Evolutionary conservation across 1,140 invertebrate genomes (phyloP).

Genomic region (Anthonomus grandis): DNA sequence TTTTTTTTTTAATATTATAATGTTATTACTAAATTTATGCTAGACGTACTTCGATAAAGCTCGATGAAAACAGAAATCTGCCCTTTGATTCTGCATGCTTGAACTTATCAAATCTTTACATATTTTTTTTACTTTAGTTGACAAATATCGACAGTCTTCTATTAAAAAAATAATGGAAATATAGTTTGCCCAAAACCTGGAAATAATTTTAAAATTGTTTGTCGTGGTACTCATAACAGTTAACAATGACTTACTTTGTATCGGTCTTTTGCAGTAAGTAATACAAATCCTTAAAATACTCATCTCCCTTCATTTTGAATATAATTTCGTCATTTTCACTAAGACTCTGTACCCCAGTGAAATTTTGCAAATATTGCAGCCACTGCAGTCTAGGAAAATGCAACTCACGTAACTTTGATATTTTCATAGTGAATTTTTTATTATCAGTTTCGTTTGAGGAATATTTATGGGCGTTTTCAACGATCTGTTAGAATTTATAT

Average conservation of each 20-base stretch:
- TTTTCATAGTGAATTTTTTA: too few relatives aligned
- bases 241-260: conserved; percentile 13
- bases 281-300: conserved; percentile 23
- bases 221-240: too few relatives aligned
- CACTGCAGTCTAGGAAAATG: too few relatives aligned
- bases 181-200: conserved; percentile 30
- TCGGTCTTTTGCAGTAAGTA: conserved; percentile 16
- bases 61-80: neutral
- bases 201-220: conserved; percentile 15
- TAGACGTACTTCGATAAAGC: neutral
- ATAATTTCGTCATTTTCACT: conserved; percentile 13
- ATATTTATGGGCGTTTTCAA: too few relatives aligned
- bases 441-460: too few relatives aligned
- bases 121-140: neutral
- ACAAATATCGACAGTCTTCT: conserved; percentile 5
- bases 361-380: conserved; percentile 26
- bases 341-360: conserved; percentile 13
- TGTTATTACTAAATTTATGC: neutral
- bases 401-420: too few relatives aligned
- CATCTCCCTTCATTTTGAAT: neutral
- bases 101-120: neutral
- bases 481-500: too few relatives aligned
- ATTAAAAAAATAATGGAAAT: conserved; percentile 15
- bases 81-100: neutral
- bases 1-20: neutral